Evolutionary conservation across 2,113 vertebrate species (phyloP), one percentile per base, ranked within the genome.

Genomic region (Micronycteris hirsuta): DNA sequence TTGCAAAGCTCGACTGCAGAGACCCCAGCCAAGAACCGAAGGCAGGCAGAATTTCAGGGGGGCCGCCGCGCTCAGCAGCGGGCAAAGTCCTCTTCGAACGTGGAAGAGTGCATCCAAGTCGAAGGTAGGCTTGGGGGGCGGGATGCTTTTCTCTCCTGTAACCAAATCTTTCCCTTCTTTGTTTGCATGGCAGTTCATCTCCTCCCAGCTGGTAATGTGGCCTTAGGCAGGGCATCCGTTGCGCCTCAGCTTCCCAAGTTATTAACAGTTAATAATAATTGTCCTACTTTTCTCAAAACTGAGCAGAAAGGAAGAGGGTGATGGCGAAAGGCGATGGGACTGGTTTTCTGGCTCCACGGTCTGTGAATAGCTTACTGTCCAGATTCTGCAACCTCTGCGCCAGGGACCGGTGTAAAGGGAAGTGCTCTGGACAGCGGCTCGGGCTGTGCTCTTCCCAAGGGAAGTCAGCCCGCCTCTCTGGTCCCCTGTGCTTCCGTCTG

Each of bases 41-140:
- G 16, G 0, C 0, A 0, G 0, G 1, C 0, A 2, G 5, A 22
- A 1, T 0, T 0, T 3, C 38, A 52, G 22, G 28, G 2, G 1
- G 4, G 4, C 2, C 15, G 0, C 4, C 36, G 1, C 0, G 4
- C 17, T 16, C 96, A 58, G 17, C 77, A 26, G 0, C 14, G 89
- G 65, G 8, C 65, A 3, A 15, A 65, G 54, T 78, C 93, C 24
- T 36, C 49, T 1, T 86, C 82, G 24, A 65, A 4, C 0, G 24
- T 61, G 94, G 77, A 63, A 2, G 94, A 36, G 49, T 13, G 0
- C 4, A 28, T 9, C 7, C 61, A 86, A 22, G 31, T 0, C 1
- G 77, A 92, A 97, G 97, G 97, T 97, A 97, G 49, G 96, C 33
- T 24, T 36, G 24, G 6, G 65, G n/a, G 31, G n/a, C n/a, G n/a